Percentiles rank a stretch among this genome's conserved stretches.
These are phyloP conservation scores for Seira ritae DNA, from an alignment of 2,888 invertebrate species.

Conservation along the genomic window DNA sequence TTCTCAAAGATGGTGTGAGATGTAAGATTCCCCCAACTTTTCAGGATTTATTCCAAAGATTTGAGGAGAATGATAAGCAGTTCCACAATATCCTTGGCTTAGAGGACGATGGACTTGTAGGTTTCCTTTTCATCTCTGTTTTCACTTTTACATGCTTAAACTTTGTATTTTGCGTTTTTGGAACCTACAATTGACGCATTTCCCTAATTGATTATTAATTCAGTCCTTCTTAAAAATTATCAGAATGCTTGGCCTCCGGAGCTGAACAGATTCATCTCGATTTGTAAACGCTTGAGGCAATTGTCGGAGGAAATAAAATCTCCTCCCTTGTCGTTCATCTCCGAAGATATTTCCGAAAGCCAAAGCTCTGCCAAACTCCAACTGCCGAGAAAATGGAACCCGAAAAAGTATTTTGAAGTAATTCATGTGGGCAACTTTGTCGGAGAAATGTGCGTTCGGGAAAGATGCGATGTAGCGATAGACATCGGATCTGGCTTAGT, in stretches of 20 bases:
- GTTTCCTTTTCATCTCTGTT: not conserved
- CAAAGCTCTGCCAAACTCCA: not conserved
- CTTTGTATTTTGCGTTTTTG: no score
- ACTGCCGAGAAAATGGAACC: constrained; percentile 61
- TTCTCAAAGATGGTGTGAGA: constrained; percentile 34
- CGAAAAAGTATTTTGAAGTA: constrained; percentile 65
- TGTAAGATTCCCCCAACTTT: constrained; percentile 38
- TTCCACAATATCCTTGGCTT: constrained; percentile 54
- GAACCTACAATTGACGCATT: no score
- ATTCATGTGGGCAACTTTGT: constrained; percentile 57
- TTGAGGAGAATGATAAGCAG: constrained; percentile 33
- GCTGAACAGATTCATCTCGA: constrained; percentile 32
- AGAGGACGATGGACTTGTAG: constrained; percentile 40
- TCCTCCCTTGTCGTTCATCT: no score
- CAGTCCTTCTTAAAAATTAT: not conserved
- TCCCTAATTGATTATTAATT: not conserved
- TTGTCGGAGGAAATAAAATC: constrained; percentile 12
- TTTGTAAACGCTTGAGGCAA: constrained; percentile 29
- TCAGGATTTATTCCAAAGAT: constrained; percentile 31
- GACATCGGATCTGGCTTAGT: constrained; percentile 69
- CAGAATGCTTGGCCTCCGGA: constrained; percentile 45
- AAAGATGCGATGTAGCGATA: constrained; percentile 49
- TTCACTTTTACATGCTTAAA: not conserved
- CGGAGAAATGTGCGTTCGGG: constrained; percentile 31
- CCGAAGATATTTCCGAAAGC: not conserved